Evolutionary conservation across 2,888 invertebrate species (phyloP).

Genomic region (Callyntrura guangdongensis): DNA sequence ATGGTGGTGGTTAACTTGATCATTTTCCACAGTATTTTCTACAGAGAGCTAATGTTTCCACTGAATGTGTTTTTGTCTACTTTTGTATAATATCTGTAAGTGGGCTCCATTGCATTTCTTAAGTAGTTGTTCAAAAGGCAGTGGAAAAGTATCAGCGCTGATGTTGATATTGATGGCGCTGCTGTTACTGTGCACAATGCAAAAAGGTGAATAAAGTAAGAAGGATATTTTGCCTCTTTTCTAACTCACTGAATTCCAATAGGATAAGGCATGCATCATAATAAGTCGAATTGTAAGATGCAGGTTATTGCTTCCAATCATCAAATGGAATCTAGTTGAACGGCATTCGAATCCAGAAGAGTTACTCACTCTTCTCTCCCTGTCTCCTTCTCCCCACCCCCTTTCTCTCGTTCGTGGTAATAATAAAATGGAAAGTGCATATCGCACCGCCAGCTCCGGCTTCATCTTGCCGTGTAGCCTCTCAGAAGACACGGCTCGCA

Average conservation of each 20-base stretch:
- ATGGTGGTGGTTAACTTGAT: constrained; percentile 1
- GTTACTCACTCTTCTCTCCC: not conserved
- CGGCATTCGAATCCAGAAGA: constrained; percentile 51
- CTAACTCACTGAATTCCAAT: constrained; percentile 69
- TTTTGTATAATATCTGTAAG: not conserved
- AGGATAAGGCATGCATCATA: constrained; percentile 74
- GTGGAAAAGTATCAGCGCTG: not conserved
- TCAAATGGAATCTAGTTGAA: constrained; percentile 74
- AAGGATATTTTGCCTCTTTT: constrained; percentile 46
- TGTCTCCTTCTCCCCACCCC: too few species aligned
- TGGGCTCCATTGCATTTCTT: constrained; percentile 42
- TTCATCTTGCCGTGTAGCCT: too few species aligned
- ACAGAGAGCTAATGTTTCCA: not conserved
- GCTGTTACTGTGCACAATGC: constrained; percentile 19
- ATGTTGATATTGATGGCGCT: not conserved
- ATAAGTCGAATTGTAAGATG: constrained; percentile 64
- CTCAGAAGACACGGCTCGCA: too few species aligned
- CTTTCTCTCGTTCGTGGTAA: not conserved
- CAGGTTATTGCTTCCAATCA: constrained; percentile 76
- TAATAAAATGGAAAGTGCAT: constrained; percentile 12
- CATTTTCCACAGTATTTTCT: constrained; percentile 7
- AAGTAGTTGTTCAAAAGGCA: constrained; percentile 35
- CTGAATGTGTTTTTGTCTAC: not conserved
- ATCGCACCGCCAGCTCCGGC: not conserved
- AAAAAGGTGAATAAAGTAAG: not conserved